Percentiles rank a stretch among this genome's conserved stretches.
These are phyloP conservation scores for Merops nubicus DNA, from an alignment of 2,113 vertebrate genomes.

Conservation along the genomic window DNA sequence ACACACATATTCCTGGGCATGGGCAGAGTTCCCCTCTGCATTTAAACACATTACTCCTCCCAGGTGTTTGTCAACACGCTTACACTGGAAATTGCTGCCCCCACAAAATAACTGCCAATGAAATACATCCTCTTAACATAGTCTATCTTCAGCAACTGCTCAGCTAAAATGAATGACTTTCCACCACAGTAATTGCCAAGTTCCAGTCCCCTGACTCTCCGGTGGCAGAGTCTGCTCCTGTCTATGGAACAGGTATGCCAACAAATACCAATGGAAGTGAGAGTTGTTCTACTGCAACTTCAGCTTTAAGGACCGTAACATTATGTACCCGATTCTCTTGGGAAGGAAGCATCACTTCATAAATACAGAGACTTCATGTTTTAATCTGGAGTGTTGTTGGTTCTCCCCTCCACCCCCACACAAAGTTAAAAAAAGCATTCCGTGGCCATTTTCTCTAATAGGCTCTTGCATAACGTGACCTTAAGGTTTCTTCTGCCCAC, in stretches of 20 bases:
- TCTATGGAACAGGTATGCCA: background rate
- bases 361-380: background rate
- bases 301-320: background rate
- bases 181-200: background rate
- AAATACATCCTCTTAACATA: background rate
- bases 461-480: background rate
- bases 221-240: background rate
- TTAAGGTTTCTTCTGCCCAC: background rate
- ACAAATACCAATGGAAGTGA: background rate
- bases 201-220: background rate
- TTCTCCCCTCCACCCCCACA: rapidly evolving
- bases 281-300: background rate
- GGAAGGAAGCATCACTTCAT: background rate
- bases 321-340: background rate
- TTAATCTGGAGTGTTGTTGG: background rate
- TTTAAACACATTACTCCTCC: background rate
- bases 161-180: background rate
- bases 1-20: background rate
- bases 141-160: background rate
- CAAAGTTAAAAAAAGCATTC: background rate
- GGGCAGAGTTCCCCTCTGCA: background rate
- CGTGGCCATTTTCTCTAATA: background rate
- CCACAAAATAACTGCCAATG: background rate
- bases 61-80: background rate
- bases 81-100: background rate